Conservation (phyloP, 2,888 invertebrate species). For the Andrena fulva region DNA sequence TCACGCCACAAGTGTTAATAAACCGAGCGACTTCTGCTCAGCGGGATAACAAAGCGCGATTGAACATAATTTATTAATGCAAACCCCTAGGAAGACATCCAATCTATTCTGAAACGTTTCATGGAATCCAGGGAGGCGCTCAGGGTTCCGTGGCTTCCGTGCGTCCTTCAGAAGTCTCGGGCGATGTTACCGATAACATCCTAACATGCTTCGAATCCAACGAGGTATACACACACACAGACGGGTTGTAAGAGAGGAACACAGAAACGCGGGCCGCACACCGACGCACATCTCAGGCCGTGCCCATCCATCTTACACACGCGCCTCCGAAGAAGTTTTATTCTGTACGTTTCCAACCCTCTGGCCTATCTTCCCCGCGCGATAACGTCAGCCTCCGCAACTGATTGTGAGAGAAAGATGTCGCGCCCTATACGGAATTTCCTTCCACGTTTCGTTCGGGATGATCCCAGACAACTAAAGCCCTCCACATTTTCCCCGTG, state of each 20-base stretch:
- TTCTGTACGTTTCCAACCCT: constrained; percentile 68
- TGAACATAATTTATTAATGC: constrained; percentile 7
- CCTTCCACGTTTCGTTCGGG: constrained; percentile 59
- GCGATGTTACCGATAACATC: constrained; percentile 66
- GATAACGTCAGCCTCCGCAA: constrained; percentile 69
- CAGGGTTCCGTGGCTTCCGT: constrained; percentile 38
- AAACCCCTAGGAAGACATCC: constrained; percentile 1
- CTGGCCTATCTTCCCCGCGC: constrained; percentile 63
- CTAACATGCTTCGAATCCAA: constrained; percentile 63
- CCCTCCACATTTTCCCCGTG: constrained; percentile 58
- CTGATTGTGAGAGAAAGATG: constrained; percentile 69
- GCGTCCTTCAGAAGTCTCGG: constrained; percentile 40
- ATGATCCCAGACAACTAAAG: constrained; percentile 69
- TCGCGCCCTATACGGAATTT: constrained; percentile 66
- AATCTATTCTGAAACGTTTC: constrained; percentile 40
- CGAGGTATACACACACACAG: constrained; percentile 45
- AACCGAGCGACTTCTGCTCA: not conserved
- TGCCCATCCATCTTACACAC: constrained; percentile 78
- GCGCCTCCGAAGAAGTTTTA: constrained; percentile 74
- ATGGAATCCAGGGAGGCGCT: constrained; percentile 6
- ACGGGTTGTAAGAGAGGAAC: constrained; percentile 45
- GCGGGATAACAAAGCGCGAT: not conserved
- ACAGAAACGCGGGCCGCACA: constrained; percentile 38
- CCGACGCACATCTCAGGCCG: constrained; percentile 39
- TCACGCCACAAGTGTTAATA: too few species aligned